Base-by-base conservation (phyloP, 2,113 vertebrate genomes). In the Myotis davidii region DNA sequence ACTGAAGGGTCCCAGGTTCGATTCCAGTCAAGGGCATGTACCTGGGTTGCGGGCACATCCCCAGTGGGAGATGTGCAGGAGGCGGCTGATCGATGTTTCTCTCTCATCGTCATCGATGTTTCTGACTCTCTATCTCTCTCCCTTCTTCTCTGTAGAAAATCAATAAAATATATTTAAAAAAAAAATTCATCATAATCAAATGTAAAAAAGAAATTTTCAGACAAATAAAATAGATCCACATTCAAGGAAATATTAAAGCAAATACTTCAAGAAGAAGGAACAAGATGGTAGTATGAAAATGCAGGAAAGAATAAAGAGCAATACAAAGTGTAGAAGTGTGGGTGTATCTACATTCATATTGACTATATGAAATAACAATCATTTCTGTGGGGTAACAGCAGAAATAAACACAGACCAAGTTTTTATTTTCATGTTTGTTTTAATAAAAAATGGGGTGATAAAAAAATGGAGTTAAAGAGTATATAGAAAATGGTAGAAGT, bases 171-270 rank as follows among this genome's bases (percentile, higher is more conserved):
- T n/a, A n/a, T n/a, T n/a, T n/a, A n/a, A n/a, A n/a, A 61, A 90
- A 84, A 88, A 52, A 29, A 39, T 32, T 78, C 32, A 50, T 64
- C 61, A 94, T 45, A 91, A 85, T 11, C 32, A n/a, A n/a, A n/a
- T n/a, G n/a, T n/a, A n/a, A 87, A 52, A 79, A 48, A 39, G 42
- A 77, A 27, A 82, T 67, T 79, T 85, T 94, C 61, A 69, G 76
- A 48, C 16, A 59, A 91, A 59, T 83, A 91, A 94, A 77, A 76
- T 69, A 69, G 67, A 70, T 56, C 39, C 34, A 45, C 29, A 37
- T 59, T 90, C 67, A 89, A 95, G 65, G 9, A 82, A 89, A 82
- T 52, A 70, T 61, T 70, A 81, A 76, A 85, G 42, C 11, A 59
- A 54, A 69, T 76, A 39, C 17, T 74, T 91, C 20, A 54, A 10